These are phyloP conservation scores for Theocolax elegans DNA, from an alignment of 1,140 invertebrate species.

Conservation along the genomic window DNA sequence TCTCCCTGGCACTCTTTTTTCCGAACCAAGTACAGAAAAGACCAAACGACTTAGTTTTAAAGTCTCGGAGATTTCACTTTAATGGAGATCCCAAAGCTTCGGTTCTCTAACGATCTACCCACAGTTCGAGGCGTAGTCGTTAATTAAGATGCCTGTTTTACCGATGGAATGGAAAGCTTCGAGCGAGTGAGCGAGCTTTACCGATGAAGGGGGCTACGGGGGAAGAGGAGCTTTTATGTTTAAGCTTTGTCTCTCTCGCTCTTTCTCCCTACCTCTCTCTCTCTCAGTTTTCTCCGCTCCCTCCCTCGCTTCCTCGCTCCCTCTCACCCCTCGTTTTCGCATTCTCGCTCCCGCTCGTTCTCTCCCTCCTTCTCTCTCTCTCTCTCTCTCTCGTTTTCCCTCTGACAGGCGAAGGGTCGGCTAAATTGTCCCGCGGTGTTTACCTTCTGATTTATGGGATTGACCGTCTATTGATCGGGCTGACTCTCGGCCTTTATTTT, in stretches of 20 bases:
- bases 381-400: constrained; percentile 24
- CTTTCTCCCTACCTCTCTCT: too few species aligned
- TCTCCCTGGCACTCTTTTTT: not conserved
- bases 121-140: constrained; percentile 32
- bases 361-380: not conserved
- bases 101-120: constrained; percentile 15
- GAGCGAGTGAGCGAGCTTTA: constrained; percentile 1
- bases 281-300: too few species aligned
- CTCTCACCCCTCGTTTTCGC: too few species aligned
- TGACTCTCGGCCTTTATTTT: constrained; percentile 24
- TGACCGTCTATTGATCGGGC: constrained; percentile 44
- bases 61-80: constrained; percentile 25
- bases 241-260: not conserved
- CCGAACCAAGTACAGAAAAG: not conserved
- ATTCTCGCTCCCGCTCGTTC: not conserved
- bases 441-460: constrained; percentile 59
- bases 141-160: constrained; percentile 53
- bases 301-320: not conserved
- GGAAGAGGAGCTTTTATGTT: constrained; percentile 26
- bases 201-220: not conserved
- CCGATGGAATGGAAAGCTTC: constrained; percentile 40
- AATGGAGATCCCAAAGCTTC: constrained; percentile 29
- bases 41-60: constrained; percentile 18
- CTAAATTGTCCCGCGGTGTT: constrained; percentile 56
- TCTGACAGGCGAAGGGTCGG: constrained; percentile 42